Evolutionary conservation across 2,888 invertebrate genomes (phyloP).

Genomic region (Harpagoxenus sublaevis): DNA sequence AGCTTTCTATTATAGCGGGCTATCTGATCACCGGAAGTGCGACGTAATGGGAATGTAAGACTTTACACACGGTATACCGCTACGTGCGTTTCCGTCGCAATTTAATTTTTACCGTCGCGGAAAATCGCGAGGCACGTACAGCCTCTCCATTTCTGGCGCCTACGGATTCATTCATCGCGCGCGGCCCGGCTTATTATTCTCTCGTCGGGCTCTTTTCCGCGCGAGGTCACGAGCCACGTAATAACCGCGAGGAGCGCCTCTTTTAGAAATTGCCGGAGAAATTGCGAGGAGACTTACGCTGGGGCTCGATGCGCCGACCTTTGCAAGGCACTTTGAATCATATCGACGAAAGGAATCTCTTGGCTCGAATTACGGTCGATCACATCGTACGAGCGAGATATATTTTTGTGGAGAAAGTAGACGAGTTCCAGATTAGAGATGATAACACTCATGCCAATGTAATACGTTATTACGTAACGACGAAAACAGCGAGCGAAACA

Average conservation of each 20-base stretch:
- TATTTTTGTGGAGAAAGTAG: constrained; percentile 27
- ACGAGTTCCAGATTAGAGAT: background rate
- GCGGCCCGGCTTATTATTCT: constrained; percentile 11
- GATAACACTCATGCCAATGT: background rate
- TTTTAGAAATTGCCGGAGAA: constrained; percentile 53
- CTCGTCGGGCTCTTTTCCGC: constrained; percentile 18
- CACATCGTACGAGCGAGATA: background rate
- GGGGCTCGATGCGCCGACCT: constrained; percentile 12
- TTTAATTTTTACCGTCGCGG: background rate
- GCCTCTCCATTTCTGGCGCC: constrained; percentile 7
- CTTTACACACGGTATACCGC: constrained; percentile 4
- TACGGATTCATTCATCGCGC: constrained; percentile 34
- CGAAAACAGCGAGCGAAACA: background rate
- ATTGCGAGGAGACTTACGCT: constrained; percentile 22
- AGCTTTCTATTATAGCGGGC: constrained; percentile 27
- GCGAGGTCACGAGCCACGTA: constrained; percentile 49
- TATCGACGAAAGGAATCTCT: constrained; percentile 44
- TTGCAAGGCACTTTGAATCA: constrained; percentile 18
- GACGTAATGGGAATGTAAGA: constrained; percentile 12
- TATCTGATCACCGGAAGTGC: constrained; percentile 40
- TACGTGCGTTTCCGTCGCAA: constrained; percentile 22
- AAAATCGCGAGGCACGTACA: background rate
- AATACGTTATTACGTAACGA: background rate
- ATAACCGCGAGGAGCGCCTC: constrained; percentile 31
- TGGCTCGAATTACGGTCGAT: constrained; percentile 23